Evolutionary conservation across 2,888 invertebrate species (phyloP), one percentile per base, ranked within the genome.

Genomic region (Brenthis ino): DNA sequence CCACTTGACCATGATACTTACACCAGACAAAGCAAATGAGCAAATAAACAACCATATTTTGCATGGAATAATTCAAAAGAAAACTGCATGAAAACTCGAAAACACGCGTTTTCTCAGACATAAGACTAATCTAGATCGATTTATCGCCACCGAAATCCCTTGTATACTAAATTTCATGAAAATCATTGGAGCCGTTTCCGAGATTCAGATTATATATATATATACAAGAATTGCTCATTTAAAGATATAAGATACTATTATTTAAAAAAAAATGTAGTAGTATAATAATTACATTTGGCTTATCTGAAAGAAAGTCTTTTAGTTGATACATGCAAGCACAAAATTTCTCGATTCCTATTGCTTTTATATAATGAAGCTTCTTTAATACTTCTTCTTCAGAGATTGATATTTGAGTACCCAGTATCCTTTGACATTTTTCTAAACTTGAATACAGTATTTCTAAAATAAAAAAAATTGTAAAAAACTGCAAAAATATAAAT

Each of bases 301-400:
- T 76, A 56, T 84, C 80, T 8, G 72, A 73, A 37, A 91, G 71
- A 69, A 86, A 80, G 51, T 78, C 80, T 6, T 87, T 83, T 53
- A 93, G 72, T 60, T 75, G 79, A 16, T 86, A 76, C 80, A 93
- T 81, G 57, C 86, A 83, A 3, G 88, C 84, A 76, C 89, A 88
- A 74, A 86, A 93, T 28, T 82, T 86, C 53, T 85, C 89, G 11
- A 92, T 72, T 0, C 91, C 91, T 82, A 92, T 85, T 28, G 88
- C 89, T 77, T 89, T 86, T 0, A 89, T 85, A 80, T 90, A 91
- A 69, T 91, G 87, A 14, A 91, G 64, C 72, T 79, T 89, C 5
- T 80, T 82, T 37, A 93, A 69, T 8, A 86, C 83, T 48, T 85
- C 82, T n/a, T 84, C 83, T 76, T 84, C 83, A 57, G 76, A 82